Conservation (phyloP, 1,140 invertebrate species). For the Cecropterus lyciades region DNA sequence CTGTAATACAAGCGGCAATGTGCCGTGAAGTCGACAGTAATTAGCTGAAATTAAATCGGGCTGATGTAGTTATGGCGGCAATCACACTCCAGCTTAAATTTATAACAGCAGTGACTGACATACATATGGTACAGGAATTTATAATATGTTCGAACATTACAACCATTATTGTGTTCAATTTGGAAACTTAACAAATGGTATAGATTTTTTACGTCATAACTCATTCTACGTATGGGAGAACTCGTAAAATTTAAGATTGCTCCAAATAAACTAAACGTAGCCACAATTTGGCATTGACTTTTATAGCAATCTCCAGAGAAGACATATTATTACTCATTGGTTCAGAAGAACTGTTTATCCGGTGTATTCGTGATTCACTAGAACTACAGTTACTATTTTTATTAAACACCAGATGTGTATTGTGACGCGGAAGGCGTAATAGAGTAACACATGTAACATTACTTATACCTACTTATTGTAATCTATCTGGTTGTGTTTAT, state of each 20-base stretch:
- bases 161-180: too few relatives aligned
- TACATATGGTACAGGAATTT: slow-evolving; percentile 3
- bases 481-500: slow-evolving; percentile 19
- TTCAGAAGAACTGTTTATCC: slow-evolving; percentile 15
- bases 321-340: slow-evolving; percentile 14
- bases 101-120: not conserved
- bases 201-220: not conserved
- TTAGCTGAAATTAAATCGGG: slow-evolving; percentile 65
- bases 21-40: slow-evolving; percentile 56
- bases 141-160: not conserved
- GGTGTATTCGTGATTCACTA: slow-evolving; percentile 7
- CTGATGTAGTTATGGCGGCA: slow-evolving; percentile 49
- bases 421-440: slow-evolving; percentile 15
- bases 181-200: not conserved
- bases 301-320: slow-evolving; percentile 39
- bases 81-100: slow-evolving; percentile 7
- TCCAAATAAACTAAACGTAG: slow-evolving; percentile 12
- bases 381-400: slow-evolving; percentile 8
- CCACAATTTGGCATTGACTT: slow-evolving; percentile 45
- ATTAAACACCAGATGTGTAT: slow-evolving; percentile 9
- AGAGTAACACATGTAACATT: slow-evolving; percentile 11
- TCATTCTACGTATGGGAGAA: not conserved
- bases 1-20: slow-evolving; percentile 40
- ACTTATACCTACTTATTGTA: slow-evolving; percentile 14
- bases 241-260: not conserved